Conservation (phyloP, 2,113 vertebrate species). For the Cyprinus carpio region DNA sequence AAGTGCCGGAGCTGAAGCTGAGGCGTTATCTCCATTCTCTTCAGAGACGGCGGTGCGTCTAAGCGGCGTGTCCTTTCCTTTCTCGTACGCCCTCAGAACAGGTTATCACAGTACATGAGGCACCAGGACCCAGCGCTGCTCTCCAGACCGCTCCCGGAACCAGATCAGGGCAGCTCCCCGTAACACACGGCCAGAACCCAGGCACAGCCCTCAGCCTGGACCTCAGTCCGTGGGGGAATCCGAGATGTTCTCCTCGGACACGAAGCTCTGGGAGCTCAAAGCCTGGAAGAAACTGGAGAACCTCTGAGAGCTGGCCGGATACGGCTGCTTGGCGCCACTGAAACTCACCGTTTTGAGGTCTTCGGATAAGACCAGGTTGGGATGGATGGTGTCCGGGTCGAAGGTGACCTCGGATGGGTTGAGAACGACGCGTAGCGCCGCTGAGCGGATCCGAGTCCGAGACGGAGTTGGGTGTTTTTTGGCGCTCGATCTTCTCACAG, state of each 20-base stretch:
- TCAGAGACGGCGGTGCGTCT: constrained; percentile 68
- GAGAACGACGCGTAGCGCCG: constrained; percentile 65
- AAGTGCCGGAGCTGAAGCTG: constrained; percentile 71
- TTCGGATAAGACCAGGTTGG: constrained; percentile 73
- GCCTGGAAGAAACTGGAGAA: constrained; percentile 76
- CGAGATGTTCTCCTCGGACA: constrained; percentile 70
- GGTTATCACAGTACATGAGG: constrained; percentile 77
- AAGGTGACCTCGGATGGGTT: constrained; percentile 78
- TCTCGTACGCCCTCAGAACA: constrained; percentile 79
- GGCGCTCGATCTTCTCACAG: constrained; percentile 65
- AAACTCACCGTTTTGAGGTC: constrained; percentile 72
- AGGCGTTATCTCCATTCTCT: constrained; percentile 72
- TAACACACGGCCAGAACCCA: constrained; percentile 77
- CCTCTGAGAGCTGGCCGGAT: constrained; percentile 62
- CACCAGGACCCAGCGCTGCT: constrained; percentile 80
- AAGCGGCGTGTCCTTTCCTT: constrained; percentile 67
- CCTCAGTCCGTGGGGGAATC: no score
- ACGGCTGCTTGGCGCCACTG: constrained; percentile 65
- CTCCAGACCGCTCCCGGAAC: constrained; percentile 77
- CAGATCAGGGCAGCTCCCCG: constrained; percentile 72
- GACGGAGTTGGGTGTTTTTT: constrained; percentile 64
- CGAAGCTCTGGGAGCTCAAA: constrained; percentile 75
- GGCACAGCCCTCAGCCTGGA: constrained; percentile 70
- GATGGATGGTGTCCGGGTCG: constrained; percentile 72
- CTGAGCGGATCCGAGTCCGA: constrained; percentile 63